These are phyloP conservation scores for Pararge aegeria DNA, from an alignment of 1,140 invertebrate genomes.

Conservation along the genomic window DNA sequence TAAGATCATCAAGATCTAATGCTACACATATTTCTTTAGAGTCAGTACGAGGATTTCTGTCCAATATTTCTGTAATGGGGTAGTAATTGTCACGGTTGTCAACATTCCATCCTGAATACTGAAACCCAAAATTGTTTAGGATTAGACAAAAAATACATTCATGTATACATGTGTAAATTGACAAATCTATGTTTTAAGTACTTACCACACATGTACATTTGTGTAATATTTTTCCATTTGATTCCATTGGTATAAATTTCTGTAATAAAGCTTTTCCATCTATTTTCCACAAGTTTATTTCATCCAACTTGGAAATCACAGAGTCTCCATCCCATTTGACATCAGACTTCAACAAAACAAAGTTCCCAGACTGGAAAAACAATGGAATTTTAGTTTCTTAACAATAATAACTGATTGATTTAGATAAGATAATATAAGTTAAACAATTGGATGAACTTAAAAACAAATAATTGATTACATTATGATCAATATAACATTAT, in stretches of 20 bases:
- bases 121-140: constrained; percentile 45
- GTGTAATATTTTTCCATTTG: constrained; percentile 85
- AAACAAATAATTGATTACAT: too few relatives aligned
- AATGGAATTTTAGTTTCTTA: too few relatives aligned
- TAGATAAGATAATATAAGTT: too few relatives aligned
- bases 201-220: constrained; percentile 89
- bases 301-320: constrained; percentile 74
- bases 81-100: constrained; percentile 85
- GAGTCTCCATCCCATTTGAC: constrained; percentile 80
- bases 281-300: constrained; percentile 88
- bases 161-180: not conserved
- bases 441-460: too few relatives aligned
- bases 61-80: constrained; percentile 78
- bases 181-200: constrained; percentile 26
- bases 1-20: constrained; percentile 77
- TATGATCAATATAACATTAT: too few relatives aligned
- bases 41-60: constrained; percentile 74
- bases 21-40: constrained; percentile 79
- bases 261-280: constrained; percentile 89
- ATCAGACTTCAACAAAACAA: constrained; percentile 85
- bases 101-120: constrained; percentile 86
- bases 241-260: constrained; percentile 87
- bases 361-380: constrained; percentile 83
- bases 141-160: not conserved
- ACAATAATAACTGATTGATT: too few relatives aligned